Conservation (phyloP, 2,113 vertebrate species). For the Halichoeres trimaculatus region DNA sequence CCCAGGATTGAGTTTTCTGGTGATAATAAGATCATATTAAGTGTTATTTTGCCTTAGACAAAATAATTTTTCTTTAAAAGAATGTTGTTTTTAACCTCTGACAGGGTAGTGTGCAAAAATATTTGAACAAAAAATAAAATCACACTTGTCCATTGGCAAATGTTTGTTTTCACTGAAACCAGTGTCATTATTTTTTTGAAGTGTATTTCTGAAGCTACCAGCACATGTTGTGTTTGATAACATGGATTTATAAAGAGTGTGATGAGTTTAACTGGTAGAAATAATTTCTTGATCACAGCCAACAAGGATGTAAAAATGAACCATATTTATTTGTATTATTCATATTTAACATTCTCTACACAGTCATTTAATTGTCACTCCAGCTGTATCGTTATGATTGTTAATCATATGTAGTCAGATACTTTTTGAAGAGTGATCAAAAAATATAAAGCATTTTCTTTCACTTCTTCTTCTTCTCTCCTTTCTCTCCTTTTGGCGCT, state of each 20-base stretch:
- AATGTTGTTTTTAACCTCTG: too few relatives aligned
- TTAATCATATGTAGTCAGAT: background rate
- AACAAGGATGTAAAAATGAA: background rate
- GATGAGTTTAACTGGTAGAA: too few relatives aligned
- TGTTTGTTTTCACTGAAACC: too few relatives aligned
- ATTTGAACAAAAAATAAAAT: too few relatives aligned
- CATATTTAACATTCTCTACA: slow-evolving; percentile 7
- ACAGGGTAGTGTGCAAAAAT: too few relatives aligned
- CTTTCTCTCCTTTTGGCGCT: slow-evolving; percentile 77
- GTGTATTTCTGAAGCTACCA: background rate
- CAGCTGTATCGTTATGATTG: slow-evolving; percentile 7
- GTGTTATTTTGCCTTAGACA: too few relatives aligned
- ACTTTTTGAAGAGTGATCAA: background rate
- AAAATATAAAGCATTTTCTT: background rate
- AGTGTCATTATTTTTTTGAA: background rate
- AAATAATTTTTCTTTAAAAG: too few relatives aligned
- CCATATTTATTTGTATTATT: background rate
- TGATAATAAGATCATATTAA: too few relatives aligned
- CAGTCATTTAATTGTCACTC: background rate
- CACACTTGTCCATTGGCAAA: too few relatives aligned
- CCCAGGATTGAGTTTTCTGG: too few relatives aligned
- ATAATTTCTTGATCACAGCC: background rate
- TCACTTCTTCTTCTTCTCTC: slow-evolving; percentile 71
- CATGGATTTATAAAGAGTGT: slow-evolving; percentile 20
- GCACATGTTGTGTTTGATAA: background rate